Conservation (phyloP, 2,888 invertebrate genomes). For the Caenorhabditis doughertyi region DNA sequence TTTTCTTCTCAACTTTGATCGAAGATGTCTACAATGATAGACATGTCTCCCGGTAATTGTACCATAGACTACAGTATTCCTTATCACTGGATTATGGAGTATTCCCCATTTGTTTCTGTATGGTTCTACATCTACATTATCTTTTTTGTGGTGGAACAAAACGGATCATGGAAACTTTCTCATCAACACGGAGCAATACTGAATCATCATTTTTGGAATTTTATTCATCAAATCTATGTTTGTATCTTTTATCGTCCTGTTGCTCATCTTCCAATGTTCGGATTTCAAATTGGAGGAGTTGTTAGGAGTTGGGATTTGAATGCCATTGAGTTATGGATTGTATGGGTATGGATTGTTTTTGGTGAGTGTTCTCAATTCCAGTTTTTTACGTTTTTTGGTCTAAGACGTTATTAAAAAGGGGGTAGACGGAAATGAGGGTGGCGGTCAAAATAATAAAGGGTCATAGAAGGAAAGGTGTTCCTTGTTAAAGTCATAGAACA, state of each 20-base stretch:
- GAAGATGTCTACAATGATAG: background rate
- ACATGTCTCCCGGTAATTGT: constrained; percentile 44
- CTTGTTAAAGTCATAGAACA: no score
- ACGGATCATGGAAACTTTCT: constrained; percentile 30
- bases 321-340: constrained; percentile 53
- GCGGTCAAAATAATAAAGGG: background rate
- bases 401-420: background rate
- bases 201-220: constrained; percentile 53
- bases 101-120: constrained; percentile 46
- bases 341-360: constrained; percentile 53
- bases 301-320: constrained; percentile 40
- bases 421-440: background rate
- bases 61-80: constrained; percentile 52
- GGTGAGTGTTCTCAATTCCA: constrained; percentile 39
- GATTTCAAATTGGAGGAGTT: constrained; percentile 55
- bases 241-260: constrained; percentile 52
- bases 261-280: constrained; percentile 58
- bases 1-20: background rate
- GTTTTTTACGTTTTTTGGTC: constrained; percentile 12
- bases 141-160: constrained; percentile 41
- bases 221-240: constrained; percentile 51
- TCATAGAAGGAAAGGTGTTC: no score
- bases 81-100: constrained; percentile 51
- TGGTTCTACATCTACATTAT: constrained; percentile 55
- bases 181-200: constrained; percentile 42